phyloP scores from a whole-genome alignment of 2,113 vertebrate genomes.

The Rattus norvegicus region DNA sequence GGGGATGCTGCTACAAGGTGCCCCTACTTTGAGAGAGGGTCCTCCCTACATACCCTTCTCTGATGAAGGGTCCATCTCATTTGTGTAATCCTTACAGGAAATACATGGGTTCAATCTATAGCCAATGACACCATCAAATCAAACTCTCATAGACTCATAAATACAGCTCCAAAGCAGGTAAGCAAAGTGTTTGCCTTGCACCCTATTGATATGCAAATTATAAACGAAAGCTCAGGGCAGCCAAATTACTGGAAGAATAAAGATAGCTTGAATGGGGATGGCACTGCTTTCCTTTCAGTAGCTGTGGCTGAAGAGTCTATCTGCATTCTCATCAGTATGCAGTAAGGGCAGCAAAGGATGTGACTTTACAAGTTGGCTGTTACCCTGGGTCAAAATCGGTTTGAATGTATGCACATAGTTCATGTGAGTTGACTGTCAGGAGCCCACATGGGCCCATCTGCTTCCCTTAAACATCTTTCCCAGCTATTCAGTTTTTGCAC shows the following conservation, averaged over 20 bases:
- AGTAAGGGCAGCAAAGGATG: no score
- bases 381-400: not conserved
- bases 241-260: not conserved
- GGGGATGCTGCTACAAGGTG: not conserved
- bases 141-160: not conserved
- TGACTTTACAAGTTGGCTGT: slow-evolving; percentile 10
- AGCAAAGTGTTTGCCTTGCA: not conserved
- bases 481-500: slow-evolving; percentile 54
- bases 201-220: not conserved
- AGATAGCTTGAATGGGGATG: not conserved
- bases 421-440: slow-evolving; percentile 41
- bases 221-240: not conserved
- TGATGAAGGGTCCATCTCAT: not conserved
- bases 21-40: not conserved
- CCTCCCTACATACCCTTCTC: not conserved
- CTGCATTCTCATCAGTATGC: not conserved
- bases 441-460: slow-evolving; percentile 45
- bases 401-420: slow-evolving; percentile 46
- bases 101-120: not conserved
- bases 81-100: not conserved
- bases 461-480: slow-evolving; percentile 45
- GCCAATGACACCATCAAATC: not conserved
- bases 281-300: not conserved
- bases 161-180: not conserved
- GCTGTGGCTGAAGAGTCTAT: not conserved